Percentiles rank a stretch among this genome's conserved stretches.
Evolutionary conservation across 2,113 vertebrate genomes (phyloP).

Genomic region (Myotis davidii): DNA sequence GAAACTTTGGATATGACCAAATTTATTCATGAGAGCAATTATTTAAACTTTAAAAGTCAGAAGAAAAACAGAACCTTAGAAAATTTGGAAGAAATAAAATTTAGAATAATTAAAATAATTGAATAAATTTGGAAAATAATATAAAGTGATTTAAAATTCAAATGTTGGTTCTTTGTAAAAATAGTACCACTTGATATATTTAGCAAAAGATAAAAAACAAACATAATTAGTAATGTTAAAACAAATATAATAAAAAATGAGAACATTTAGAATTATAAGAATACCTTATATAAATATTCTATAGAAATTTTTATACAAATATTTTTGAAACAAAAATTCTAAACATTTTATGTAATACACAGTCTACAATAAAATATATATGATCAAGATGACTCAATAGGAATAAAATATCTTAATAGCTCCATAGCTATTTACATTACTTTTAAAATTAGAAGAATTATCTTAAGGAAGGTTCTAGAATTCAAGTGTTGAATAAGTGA

Average conservation of each 20-base stretch:
- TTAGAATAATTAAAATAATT: background rate
- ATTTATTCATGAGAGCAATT: background rate
- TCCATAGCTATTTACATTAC: background rate
- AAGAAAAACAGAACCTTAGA: background rate
- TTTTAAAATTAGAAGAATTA: background rate
- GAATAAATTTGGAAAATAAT: background rate
- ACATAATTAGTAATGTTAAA: conserved; percentile 4
- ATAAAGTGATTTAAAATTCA: conserved; percentile 11
- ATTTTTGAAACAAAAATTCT: background rate
- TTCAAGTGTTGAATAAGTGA: background rate
- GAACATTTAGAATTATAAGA: background rate
- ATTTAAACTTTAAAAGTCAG: background rate
- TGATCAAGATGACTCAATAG: background rate
- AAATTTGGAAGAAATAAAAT: background rate
- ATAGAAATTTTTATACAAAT: background rate
- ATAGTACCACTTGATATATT: background rate
- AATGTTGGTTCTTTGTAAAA: background rate
- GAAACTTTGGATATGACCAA: background rate
- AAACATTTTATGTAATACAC: background rate
- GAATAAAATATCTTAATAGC: background rate
- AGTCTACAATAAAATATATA: conserved; percentile 24
- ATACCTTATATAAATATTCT: background rate
- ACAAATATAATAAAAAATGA: background rate
- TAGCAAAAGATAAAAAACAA: background rate
- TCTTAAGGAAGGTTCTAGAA: background rate